These are phyloP conservation scores for Mallotus villosus DNA, from an alignment of 2,797 vertebrate species.

Conservation along the genomic window DNA sequence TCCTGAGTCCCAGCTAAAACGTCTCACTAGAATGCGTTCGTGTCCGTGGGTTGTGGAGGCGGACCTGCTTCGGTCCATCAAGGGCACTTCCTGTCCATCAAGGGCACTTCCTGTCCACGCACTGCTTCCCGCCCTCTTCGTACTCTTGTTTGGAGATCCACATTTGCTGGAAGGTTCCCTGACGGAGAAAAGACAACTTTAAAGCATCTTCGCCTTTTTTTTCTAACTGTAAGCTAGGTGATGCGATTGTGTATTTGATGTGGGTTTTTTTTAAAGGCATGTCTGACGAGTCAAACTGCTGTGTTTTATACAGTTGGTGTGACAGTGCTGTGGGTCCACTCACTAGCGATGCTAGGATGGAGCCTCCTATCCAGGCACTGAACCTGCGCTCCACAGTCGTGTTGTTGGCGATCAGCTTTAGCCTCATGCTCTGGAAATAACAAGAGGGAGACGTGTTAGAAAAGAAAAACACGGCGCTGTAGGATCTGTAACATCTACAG, in stretches of 20 bases:
- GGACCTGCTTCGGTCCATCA: slow-evolving; percentile 63
- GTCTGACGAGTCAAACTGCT: not conserved
- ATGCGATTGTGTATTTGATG: not conserved
- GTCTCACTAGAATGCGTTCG: slow-evolving; percentile 41
- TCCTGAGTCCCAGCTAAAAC: slow-evolving; percentile 84
- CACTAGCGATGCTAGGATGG: slow-evolving; percentile 95
- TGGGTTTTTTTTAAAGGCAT: not conserved
- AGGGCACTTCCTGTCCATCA: slow-evolving; percentile 98
- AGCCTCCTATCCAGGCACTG: slow-evolving; percentile 98
- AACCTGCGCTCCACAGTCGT: slow-evolving; percentile 96
- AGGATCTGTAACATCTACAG: too few relatives aligned
- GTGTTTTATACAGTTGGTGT: not conserved
- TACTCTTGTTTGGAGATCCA: slow-evolving; percentile 99
- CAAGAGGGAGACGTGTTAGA: slow-evolving; percentile 5
- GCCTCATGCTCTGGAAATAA: slow-evolving; percentile 88
- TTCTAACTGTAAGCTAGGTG: not conserved
- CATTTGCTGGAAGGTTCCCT: slow-evolving; percentile 99
- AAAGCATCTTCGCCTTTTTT: too few relatives aligned
- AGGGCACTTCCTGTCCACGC: slow-evolving; percentile 98
- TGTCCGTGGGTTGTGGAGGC: slow-evolving; percentile 26
- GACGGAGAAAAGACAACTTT: slow-evolving; percentile 36
- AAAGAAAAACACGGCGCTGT: not conserved
- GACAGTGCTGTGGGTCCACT: slow-evolving; percentile 51
- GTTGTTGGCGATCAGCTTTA: slow-evolving; percentile 97
- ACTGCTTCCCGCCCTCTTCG: slow-evolving; percentile 98